phyloP scores from a whole-genome alignment of 2,888 invertebrate species.

The Melolontha melolontha region DNA sequence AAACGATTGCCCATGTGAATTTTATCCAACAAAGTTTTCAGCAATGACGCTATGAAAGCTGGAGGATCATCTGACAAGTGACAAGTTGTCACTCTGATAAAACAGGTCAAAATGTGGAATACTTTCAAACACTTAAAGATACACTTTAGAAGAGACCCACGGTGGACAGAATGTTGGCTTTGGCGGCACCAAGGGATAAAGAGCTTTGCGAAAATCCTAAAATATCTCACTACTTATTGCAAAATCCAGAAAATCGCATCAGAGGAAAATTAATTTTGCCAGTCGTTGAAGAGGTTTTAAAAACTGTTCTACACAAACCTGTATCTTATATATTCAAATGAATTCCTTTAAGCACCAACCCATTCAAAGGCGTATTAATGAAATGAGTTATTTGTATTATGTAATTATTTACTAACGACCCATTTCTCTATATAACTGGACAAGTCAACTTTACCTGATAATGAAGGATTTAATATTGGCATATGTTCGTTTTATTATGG shows the following conservation, averaged over 20 bases:
- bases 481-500: too few relatives aligned
- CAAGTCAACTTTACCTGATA: too few relatives aligned
- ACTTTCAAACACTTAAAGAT: conserved; percentile 52
- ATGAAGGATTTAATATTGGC: too few relatives aligned
- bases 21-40: conserved; percentile 32
- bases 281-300: conserved; percentile 53
- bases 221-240: conserved; percentile 51
- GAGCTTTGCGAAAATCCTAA: conserved; percentile 31
- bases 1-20: too few relatives aligned
- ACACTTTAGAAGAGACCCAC: conserved; percentile 50
- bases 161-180: conserved; percentile 47
- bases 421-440: too few relatives aligned
- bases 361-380: conserved; percentile 57
- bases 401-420: conserved; percentile 54
- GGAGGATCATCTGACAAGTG: conserved; percentile 52
- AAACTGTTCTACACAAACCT: too few relatives aligned
- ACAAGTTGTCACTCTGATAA: conserved; percentile 51
- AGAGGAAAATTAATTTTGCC: conserved; percentile 54
- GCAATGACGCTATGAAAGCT: conserved; percentile 54
- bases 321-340: conserved; percentile 53
- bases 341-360: conserved; percentile 57
- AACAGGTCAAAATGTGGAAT: conserved; percentile 48
- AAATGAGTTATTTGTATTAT: conserved; percentile 56
- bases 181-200: too few relatives aligned
- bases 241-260: conserved; percentile 50